Evolutionary conservation across 2,797 vertebrate genomes (phyloP), one percentile per base, ranked within the genome.

Genomic region (Phalloptychus januarius): DNA sequence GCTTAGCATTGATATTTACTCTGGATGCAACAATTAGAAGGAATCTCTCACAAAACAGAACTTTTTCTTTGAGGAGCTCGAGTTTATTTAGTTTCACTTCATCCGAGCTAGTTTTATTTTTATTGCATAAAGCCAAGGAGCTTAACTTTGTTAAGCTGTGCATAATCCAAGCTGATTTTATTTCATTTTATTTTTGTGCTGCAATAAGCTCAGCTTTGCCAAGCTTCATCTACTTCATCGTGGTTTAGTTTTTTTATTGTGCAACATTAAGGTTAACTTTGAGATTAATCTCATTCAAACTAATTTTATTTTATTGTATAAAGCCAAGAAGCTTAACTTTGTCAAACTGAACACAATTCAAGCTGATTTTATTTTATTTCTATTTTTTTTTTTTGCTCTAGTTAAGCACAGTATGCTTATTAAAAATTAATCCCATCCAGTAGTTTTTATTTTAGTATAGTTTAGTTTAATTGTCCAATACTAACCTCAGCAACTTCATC

Each of bases 51-150:
- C 2, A n/a, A 67, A 84, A 71, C 28, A 63, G n/a, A n/a, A 13
- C 12, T 20, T 33, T 50, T 72, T 12, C n/a, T 44, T 72, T 4
- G 5, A 84, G 81, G 63, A 85, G 79, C 74, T 81, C 58, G 52
- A 74, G 71, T 44, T 73, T 38, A 71, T 44, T 72, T 63, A 80
- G 54, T 52, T 18, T 23, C 52, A 78, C 79, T 56, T 78, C 65
- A 75, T 83, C 75, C 74, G 65, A 58, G 6, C 71, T 63, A 38
- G 52, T 73, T 80, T 75, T 74, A 70, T 23, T 79, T 80, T 28
- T 71, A 56, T 76, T 65, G 75, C 75, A 65, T 52, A 63, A 18
- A 31, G 15, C 13, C 16, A 63, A 56, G 54, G 54, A 33, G 58
- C 15, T 18, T 33, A 33, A 6, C 28, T 33, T 33, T 33, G 58